Conservation (phyloP, 1,140 invertebrate species). For the Cotesia typhae region DNA sequence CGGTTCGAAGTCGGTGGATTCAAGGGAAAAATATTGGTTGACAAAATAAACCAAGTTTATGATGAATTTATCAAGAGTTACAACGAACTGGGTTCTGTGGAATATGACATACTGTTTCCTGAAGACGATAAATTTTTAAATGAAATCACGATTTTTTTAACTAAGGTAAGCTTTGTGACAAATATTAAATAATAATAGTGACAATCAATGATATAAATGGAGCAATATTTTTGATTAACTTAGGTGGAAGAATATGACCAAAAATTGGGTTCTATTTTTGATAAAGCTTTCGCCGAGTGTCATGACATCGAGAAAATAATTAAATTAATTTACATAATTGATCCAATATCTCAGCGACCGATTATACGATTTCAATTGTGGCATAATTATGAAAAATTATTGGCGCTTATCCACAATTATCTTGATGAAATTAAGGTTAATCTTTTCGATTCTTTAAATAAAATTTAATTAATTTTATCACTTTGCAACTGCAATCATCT, state of each 20-base stretch:
- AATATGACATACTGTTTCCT: constrained; percentile 76
- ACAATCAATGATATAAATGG: constrained; percentile 71
- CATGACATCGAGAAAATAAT: constrained; percentile 73
- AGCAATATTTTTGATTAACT: constrained; percentile 53
- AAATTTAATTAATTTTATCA: constrained; percentile 12
- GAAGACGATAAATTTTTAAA: constrained; percentile 70
- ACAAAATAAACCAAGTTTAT: constrained; percentile 67
- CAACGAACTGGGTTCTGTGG: constrained; percentile 74
- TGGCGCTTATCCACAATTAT: constrained; percentile 72
- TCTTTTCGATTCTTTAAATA: constrained; percentile 4
- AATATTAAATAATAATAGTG: constrained; percentile 61
- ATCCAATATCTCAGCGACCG: constrained; percentile 75
- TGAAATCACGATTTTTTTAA: constrained; percentile 65
- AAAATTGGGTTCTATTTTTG: constrained; percentile 78
- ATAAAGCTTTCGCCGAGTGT: constrained; percentile 80
- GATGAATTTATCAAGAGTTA: constrained; percentile 79
- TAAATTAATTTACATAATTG: constrained; percentile 78
- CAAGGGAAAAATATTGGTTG: constrained; percentile 73
- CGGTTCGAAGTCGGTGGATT: constrained; percentile 86
- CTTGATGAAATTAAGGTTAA: constrained; percentile 71
- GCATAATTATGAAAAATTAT: constrained; percentile 68
- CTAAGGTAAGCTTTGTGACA: constrained; percentile 39
- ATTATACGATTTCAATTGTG: constrained; percentile 75
- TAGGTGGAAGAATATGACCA: constrained; percentile 76
- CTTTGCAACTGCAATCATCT: too few relatives aligned